Evolutionary conservation across 2,888 invertebrate species (phyloP).

Genomic region (Leptodirus hochenwartii): DNA sequence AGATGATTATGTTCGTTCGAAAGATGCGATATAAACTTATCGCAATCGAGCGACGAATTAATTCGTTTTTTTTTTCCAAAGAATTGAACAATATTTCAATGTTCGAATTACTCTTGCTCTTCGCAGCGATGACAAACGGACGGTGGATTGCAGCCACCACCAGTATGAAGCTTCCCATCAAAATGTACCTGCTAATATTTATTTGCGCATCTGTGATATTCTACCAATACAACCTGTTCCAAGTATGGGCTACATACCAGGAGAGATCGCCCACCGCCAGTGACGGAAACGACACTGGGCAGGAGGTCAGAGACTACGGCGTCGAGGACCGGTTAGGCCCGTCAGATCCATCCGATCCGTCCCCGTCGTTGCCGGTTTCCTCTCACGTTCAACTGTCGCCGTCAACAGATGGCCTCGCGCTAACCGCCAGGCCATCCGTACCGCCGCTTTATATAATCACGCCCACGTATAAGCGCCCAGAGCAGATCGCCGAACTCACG

Average conservation of each 20-base stretch:
- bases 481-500: conserved; percentile 66
- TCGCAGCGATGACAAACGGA: too few relatives aligned
- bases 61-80: too few relatives aligned
- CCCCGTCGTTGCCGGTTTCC: conserved; percentile 31
- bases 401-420: too few relatives aligned
- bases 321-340: conserved; percentile 12
- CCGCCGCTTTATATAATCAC: conserved; percentile 49
- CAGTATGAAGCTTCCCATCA: conserved; percentile 12
- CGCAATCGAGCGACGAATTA: too few relatives aligned
- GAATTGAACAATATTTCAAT: too few relatives aligned
- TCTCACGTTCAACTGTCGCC: conserved; percentile 1
- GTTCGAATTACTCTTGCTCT: too few relatives aligned
- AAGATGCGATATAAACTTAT: too few relatives aligned
- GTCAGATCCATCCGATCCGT: conserved; percentile 4
- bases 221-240: conserved; percentile 44
- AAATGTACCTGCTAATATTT: conserved; percentile 46
- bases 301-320: conserved; percentile 2
- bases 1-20: too few relatives aligned
- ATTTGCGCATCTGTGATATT: conserved; percentile 41
- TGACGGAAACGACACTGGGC: conserved; percentile 11
- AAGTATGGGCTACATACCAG: conserved; percentile 27
- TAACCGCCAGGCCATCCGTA: conserved; percentile 12
- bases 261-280: conserved; percentile 14
- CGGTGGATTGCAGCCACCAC: too few relatives aligned
- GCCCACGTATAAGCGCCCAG: conserved; percentile 54